A percentile compares a stretch with the other conserved stretches of the same genome.
phyloP scores from a whole-genome alignment of 2,888 invertebrate species.

The Cetonia aurata region DNA sequence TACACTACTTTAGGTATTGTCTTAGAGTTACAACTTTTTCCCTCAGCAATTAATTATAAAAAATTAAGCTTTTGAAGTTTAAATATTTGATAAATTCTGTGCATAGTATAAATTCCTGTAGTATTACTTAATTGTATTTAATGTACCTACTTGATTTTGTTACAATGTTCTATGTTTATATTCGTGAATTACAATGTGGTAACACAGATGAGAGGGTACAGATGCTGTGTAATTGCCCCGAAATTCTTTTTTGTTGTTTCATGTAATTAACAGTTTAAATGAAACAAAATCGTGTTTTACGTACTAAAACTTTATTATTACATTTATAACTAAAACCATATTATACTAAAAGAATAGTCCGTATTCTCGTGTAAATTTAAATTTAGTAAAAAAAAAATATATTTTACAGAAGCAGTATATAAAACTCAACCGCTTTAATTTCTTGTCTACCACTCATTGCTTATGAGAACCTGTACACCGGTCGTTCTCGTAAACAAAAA shows the following conservation, averaged over 20 bases:
- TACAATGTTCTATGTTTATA: too few relatives aligned
- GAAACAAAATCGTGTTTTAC: conserved; percentile 54
- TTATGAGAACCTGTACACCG: neutral
- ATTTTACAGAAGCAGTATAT: conserved; percentile 63
- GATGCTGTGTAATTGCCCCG: neutral
- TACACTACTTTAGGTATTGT: too few relatives aligned
- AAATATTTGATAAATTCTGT: too few relatives aligned
- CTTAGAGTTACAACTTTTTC: too few relatives aligned
- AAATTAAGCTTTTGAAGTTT: too few relatives aligned
- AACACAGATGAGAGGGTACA: too few relatives aligned
- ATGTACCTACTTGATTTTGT: too few relatives aligned
- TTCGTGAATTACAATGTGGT: too few relatives aligned
- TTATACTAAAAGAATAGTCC: conserved; percentile 66
- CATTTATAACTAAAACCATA: conserved; percentile 66
- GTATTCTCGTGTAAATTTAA: conserved; percentile 62
- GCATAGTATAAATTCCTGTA: too few relatives aligned
- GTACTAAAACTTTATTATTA: conserved; percentile 64
- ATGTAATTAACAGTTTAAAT: neutral
- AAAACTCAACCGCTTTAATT: conserved; percentile 46
- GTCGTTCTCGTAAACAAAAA: conserved; percentile 25
- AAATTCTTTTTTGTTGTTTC: neutral
- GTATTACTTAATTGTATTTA: too few relatives aligned
- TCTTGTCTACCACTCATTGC: neutral
- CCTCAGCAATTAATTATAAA: too few relatives aligned
- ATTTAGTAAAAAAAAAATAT: conserved; percentile 62